A percentile compares a stretch with the other conserved stretches of the same genome.
phyloP scores from a whole-genome alignment of 2,797 vertebrate species.

The Gallinago solitaria region DNA sequence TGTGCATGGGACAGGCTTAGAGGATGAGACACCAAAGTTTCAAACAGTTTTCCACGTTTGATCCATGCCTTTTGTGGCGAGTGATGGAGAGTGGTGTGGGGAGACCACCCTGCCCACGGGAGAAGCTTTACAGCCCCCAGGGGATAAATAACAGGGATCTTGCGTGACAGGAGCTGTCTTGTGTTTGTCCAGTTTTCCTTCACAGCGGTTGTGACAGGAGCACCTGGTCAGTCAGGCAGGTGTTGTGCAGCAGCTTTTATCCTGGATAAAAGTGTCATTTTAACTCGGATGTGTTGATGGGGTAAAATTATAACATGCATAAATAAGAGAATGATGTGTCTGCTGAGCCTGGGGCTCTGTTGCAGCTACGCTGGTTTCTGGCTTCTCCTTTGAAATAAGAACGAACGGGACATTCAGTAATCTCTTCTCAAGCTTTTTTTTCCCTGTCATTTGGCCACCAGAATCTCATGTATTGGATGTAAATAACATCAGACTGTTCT shows the following conservation, averaged over 20 bases:
- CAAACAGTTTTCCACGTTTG: neutral
- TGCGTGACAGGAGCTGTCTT: neutral
- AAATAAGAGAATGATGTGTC: neutral
- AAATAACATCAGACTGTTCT: neutral
- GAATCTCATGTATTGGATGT: neutral
- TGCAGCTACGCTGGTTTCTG: neutral
- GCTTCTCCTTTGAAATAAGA: neutral
- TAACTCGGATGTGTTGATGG: fast-evolving
- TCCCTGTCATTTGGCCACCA: neutral
- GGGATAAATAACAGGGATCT: neutral
- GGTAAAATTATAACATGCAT: neutral
- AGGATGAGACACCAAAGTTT: neutral
- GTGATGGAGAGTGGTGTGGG: neutral
- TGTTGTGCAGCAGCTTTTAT: neutral
- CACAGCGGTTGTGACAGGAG: neutral
- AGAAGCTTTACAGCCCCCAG: neutral
- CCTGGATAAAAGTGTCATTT: neutral
- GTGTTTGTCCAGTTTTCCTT: neutral
- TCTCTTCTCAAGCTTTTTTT: neutral
- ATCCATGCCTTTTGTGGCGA: fast-evolving
- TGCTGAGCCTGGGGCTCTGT: neutral
- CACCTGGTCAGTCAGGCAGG: neutral
- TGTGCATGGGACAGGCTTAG: neutral
- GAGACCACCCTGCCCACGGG: fast-evolving
- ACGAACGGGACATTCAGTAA: neutral